Percentiles rank a stretch among this genome's conserved stretches.
phyloP scores from a whole-genome alignment of 1,140 invertebrate genomes.

The Drosophila fuyamai region DNA sequence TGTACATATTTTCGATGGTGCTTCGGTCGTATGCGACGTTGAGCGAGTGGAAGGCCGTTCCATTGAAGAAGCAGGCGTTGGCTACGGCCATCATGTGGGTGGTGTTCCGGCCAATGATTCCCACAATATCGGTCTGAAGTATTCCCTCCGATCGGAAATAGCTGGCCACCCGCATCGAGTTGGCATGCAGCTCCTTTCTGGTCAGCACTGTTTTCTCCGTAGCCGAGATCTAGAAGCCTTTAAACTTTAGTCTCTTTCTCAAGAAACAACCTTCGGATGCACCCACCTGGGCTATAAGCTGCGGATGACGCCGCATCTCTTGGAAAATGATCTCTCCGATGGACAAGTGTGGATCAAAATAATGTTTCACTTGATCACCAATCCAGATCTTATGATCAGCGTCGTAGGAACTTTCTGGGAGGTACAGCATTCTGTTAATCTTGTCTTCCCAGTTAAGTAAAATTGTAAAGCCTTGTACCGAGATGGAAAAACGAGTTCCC shows the following conservation, averaged over 20 bases:
- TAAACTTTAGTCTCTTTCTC: no score
- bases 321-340: conserved; percentile 56
- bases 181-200: conserved; percentile 46
- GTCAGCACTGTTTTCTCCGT: conserved; percentile 60
- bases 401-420: conserved; percentile 35
- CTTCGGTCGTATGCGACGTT: conserved; percentile 49
- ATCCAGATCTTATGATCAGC: conserved; percentile 51
- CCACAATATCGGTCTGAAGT: conserved; percentile 64
- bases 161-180: conserved; percentile 58
- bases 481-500: no score
- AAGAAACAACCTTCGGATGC: not conserved
- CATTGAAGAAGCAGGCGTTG: conserved; percentile 74
- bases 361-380: not conserved
- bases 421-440: conserved; percentile 18
- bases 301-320: conserved; percentile 67
- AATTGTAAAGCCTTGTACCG: not conserved
- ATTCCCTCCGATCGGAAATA: conserved; percentile 48
- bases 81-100: conserved; percentile 58
- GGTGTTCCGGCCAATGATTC: conserved; percentile 65
- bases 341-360: conserved; percentile 49
- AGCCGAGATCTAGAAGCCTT: conserved; percentile 50
- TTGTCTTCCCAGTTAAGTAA: not conserved
- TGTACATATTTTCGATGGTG: conserved; percentile 55
- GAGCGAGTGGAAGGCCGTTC: conserved; percentile 63
- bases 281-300: conserved; percentile 60